A percentile compares a stretch with the other conserved stretches of the same genome.
Evolutionary conservation across 1,140 invertebrate genomes (phyloP).

Genomic region (Cyclargus thomasi): DNA sequence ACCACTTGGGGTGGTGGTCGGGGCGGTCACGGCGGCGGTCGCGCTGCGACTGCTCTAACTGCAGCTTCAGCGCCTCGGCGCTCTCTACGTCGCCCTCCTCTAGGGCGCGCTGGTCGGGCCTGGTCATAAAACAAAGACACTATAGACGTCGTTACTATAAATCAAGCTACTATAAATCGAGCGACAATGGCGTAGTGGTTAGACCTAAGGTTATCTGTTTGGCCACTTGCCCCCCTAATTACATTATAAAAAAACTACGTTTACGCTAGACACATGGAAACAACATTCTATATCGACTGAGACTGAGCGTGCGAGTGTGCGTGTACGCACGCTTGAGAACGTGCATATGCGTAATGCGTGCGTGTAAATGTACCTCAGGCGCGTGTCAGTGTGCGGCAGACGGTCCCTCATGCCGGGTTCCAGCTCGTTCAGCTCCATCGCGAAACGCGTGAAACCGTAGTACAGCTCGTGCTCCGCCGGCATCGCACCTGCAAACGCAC

Average conservation of each 20-base stretch:
- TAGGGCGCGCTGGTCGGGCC: constrained; percentile 78
- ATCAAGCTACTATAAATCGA: background rate
- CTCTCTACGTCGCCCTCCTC: constrained; percentile 85
- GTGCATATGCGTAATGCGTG: background rate
- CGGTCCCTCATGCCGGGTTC: constrained; percentile 77
- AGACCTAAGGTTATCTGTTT: too few species aligned
- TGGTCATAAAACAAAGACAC: constrained; percentile 29
- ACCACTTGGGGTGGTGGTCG: constrained; percentile 50
- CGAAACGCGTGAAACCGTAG: constrained; percentile 91
- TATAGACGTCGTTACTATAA: background rate
- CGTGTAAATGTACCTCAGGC: constrained; percentile 76
- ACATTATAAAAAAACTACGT: too few species aligned
- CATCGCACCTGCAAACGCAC: constrained; percentile 78
- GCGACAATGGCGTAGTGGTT: too few species aligned
- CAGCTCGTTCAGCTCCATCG: constrained; percentile 90
- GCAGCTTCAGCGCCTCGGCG: constrained; percentile 82
- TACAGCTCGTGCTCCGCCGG: constrained; percentile 87
- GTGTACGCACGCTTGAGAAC: background rate
- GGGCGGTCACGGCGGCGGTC: constrained; percentile 43
- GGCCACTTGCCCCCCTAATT: too few species aligned
- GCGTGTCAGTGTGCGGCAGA: constrained; percentile 85
- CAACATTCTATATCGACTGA: too few species aligned
- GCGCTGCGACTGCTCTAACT: constrained; percentile 55
- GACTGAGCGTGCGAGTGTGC: background rate
- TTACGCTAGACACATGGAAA: too few species aligned